Base-by-base conservation (phyloP, 2,113 vertebrate genomes). In the Dipodomys stephensi region DNA sequence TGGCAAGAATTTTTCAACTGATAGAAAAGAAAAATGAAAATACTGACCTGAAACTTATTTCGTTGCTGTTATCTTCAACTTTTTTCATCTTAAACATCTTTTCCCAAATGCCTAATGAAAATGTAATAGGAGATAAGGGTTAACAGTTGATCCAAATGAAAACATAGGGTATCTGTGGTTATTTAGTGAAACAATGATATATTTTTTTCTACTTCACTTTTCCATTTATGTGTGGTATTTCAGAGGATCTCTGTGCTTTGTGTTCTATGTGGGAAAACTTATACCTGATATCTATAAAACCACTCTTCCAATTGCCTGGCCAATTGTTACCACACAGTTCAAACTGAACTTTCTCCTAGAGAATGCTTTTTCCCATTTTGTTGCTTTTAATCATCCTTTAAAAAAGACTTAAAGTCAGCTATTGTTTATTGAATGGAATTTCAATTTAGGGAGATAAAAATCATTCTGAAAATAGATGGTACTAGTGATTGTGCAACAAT, bases 11-110 rank as follows among this genome's bases (percentile, higher is more conserved):
- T 83, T 97, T 95, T 89, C 6, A 6, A 57, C 67, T 71, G 65
- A 39, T 92, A 44, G 91, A 64, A 83, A 85, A 94, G 18, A 53
- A 80, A 69, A 90, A 53, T 96, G 89, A 81, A 39, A 92, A 0
- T 46, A 90, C 32, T 83, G 91, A 88, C 68, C 76, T 32, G 88
- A 68, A 82, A 65, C 8, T 86, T 83, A 44, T 32, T 93, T 81
- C 96, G 78, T 53, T 90, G 44, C 76, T 91, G 27, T 15, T 22
- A 68, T 65, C 85, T 19, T 67, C 30, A 96, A 12, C 13, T 69
- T 0, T 71, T 91, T 96, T 89, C 1, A 83, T 81, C 95, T 95
- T 83, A 93, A 97, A 62, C 15, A 39, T 74, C 15, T 46, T 81
- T 97, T 93, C 71, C 73, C 35, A 86, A 32, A 35, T 30, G 3